phyloP scores from a whole-genome alignment of 2,888 invertebrate genomes.

The Lepidocyrtinus sp. region DNA sequence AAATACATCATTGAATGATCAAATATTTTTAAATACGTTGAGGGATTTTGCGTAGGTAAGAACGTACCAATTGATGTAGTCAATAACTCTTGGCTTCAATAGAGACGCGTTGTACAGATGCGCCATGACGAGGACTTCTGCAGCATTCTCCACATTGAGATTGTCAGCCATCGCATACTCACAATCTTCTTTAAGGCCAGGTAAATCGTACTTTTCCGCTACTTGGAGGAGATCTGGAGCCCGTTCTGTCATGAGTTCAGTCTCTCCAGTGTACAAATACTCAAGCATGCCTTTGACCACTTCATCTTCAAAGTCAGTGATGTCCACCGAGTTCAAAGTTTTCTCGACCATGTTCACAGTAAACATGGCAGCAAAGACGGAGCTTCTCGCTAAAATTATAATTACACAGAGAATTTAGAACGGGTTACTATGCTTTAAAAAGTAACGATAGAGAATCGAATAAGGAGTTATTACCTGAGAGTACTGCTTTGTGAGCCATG shows the following conservation, averaged over 20 bases:
- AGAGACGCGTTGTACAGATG: slow-evolving; percentile 62
- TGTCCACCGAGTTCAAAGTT: slow-evolving; percentile 62
- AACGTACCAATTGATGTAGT: slow-evolving; percentile 61
- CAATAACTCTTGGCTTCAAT: slow-evolving; percentile 65
- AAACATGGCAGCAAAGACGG: slow-evolving; percentile 68
- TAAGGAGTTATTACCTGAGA: slow-evolving; percentile 60
- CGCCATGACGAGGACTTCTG: slow-evolving; percentile 65
- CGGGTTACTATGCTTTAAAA: background rate
- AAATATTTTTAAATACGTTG: too few species aligned
- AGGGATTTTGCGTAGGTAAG: too few species aligned
- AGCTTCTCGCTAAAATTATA: slow-evolving; percentile 64
- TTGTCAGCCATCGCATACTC: slow-evolving; percentile 63
- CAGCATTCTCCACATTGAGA: slow-evolving; percentile 67
- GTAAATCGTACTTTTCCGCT: slow-evolving; percentile 68
- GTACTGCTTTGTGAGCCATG: slow-evolving; percentile 67
- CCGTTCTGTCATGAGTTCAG: slow-evolving; percentile 55
- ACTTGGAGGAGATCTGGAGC: slow-evolving; percentile 67
- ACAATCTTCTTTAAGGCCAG: slow-evolving; percentile 66
- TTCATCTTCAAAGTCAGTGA: slow-evolving; percentile 66
- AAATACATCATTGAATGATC: slow-evolving; percentile 19
- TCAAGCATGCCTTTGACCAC: slow-evolving; percentile 68
- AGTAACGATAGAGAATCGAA: background rate
- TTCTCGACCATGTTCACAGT: slow-evolving; percentile 62
- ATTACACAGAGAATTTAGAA: too few species aligned
- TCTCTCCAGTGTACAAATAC: slow-evolving; percentile 64